Conservation (phyloP, 2,888 invertebrate species). For the Acleris emargana region DNA sequence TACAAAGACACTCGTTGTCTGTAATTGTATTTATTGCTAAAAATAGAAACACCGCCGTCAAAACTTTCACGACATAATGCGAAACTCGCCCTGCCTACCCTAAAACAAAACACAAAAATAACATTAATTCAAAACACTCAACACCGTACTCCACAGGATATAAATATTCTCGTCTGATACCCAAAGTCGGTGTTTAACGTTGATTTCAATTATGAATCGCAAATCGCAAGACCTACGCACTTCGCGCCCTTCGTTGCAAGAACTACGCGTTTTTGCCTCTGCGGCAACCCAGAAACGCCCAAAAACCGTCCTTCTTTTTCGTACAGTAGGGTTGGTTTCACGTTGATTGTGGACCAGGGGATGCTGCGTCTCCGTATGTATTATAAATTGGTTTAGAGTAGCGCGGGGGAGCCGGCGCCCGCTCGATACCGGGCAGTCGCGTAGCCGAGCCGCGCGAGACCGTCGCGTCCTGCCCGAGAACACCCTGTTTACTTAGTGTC, state of each 20-base stretch:
- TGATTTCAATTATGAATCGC: constrained; percentile 71
- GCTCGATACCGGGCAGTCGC: constrained; percentile 80
- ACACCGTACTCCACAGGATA: constrained; percentile 10
- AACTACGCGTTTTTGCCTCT: constrained; percentile 78
- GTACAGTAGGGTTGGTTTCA: constrained; percentile 51
- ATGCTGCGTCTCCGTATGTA: constrained; percentile 83
- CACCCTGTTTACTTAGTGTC: constrained; percentile 19
- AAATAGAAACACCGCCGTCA: too few relatives aligned
- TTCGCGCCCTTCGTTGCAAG: constrained; percentile 79
- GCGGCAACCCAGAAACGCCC: constrained; percentile 62
- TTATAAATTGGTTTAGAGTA: constrained; percentile 83
- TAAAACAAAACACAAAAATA: constrained; percentile 3
- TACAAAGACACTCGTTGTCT: not conserved
- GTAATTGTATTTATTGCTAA: too few relatives aligned
- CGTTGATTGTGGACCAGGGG: constrained; percentile 55
- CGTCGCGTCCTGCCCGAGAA: constrained; percentile 45
- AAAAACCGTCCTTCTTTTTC: constrained; percentile 45
- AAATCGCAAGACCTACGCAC: constrained; percentile 67
- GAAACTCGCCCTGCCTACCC: not conserved
- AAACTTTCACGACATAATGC: too few relatives aligned
- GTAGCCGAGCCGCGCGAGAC: constrained; percentile 56
- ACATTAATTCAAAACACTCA: constrained; percentile 31
- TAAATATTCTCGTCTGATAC: constrained; percentile 37
- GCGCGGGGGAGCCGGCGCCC: constrained; percentile 68
- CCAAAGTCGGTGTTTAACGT: constrained; percentile 38